phyloP scores from a whole-genome alignment of 2,113 vertebrate species.

The Cebidichthys violaceus region DNA sequence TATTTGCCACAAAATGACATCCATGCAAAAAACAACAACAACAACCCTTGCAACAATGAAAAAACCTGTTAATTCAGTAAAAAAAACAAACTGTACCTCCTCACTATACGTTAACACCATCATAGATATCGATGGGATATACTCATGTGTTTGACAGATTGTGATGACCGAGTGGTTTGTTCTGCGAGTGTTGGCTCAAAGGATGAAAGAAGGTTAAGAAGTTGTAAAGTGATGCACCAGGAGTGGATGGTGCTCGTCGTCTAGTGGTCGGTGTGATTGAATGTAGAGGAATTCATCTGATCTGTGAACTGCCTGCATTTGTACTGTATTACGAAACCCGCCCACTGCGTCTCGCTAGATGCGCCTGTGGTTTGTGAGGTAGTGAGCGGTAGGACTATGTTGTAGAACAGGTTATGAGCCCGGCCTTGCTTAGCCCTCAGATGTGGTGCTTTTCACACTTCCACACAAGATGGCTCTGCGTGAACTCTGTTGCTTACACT shows the following conservation, averaged over 20 bases:
- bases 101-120: neutral
- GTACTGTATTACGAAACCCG: constrained; percentile 18
- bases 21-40: neutral
- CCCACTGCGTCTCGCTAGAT: neutral
- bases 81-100: too few species aligned
- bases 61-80: too few species aligned
- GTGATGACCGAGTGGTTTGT: too few species aligned
- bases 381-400: constrained; percentile 45
- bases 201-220: too few species aligned
- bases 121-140: too few species aligned
- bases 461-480: neutral
- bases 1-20: neutral
- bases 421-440: neutral
- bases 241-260: neutral
- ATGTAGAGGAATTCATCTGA: constrained; percentile 28
- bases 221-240: too few species aligned
- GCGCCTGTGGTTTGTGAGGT: constrained; percentile 44
- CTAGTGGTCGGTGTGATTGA: neutral
- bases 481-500: neutral
- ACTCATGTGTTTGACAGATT: too few species aligned
- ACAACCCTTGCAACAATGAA: neutral
- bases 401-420: constrained; percentile 64
- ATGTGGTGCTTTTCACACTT: neutral
- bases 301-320: neutral
- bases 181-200: too few species aligned